Evolutionary conservation across 2,888 invertebrate species (phyloP), one percentile per base, ranked within the genome.

Genomic region (Tubiluchus corallicola): DNA sequence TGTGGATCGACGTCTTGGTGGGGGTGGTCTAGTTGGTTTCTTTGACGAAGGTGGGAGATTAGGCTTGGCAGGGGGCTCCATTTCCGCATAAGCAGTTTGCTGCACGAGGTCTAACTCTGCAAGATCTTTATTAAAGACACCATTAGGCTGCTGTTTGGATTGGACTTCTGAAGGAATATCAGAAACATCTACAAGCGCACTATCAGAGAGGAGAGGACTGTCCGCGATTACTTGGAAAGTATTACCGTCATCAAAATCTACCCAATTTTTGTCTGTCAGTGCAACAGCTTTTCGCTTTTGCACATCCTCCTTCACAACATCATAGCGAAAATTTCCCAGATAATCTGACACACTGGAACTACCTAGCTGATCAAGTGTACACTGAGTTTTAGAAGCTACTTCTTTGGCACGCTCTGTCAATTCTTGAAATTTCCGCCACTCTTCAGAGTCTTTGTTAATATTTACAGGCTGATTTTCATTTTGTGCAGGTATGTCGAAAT

Each of bases 361-460:
- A 9, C 9, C 29, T 9, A 29, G 29, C 9, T 29, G 29, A 9
- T 9, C n/a, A 9, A 29, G 29, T 9, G 9, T 29, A n/a, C 9
- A 9, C 9, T 9, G 9, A 9, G 29, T 9, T 9, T n/a, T 9
- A 29, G 9, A 9, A n/a, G n/a, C 29, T n/a, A n/a, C 29, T 9
- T 29, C 29, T n/a, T n/a, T 9, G 9, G 29, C 29, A 9, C 29
- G 29, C 29, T 29, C 29, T 29, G 29, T 9, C 29, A 29, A n/a
- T n/a, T 29, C 29, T n/a, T 29, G 29, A n/a, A 29, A 29, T n/a
- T n/a, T 9, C 29, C 29, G 29, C 29, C 29, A 29, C 29, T 29
- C 29, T n/a, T 29, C 29, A 9, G 29, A 29, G 29, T 29, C 29
- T 9, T n/a, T 9, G 9, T 29, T n/a, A n/a, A 29, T 29, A n/a